Conservation (phyloP, 2,797 vertebrate species). For the Cheirogaleus major region DNA sequence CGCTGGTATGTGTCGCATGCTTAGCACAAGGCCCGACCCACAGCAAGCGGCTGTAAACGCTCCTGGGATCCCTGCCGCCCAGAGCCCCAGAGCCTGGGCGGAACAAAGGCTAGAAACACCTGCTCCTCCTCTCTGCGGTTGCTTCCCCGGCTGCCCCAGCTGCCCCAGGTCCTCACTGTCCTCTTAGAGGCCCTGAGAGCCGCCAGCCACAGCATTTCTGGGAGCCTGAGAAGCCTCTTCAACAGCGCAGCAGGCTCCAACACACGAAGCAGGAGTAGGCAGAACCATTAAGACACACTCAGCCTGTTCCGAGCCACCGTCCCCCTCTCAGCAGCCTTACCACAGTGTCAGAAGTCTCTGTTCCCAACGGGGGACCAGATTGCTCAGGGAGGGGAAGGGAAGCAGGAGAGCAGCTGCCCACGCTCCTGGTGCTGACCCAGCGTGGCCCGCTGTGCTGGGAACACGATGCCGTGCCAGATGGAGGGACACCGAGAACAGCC, state of each 20-base stretch:
- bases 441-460: not conserved
- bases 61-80: too few relatives aligned
- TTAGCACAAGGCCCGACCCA: not conserved
- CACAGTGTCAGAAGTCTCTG: not conserved
- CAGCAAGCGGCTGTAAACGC: fast-evolving
- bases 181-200: not conserved
- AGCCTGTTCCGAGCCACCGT: not conserved
- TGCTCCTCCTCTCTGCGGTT: not conserved
- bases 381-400: not conserved
- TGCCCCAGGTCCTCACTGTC: not conserved
- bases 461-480: not conserved
- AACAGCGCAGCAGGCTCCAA: not conserved
- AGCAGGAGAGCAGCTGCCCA: not conserved
- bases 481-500: not conserved
- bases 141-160: not conserved
- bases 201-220: not conserved
- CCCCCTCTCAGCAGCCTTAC: not conserved
- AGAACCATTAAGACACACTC: not conserved
- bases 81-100: not conserved
- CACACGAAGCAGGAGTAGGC: not conserved
- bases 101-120: not conserved
- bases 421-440: not conserved
- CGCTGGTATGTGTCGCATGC: not conserved
- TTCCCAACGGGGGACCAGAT: not conserved
- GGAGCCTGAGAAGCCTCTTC: not conserved